phyloP scores from a whole-genome alignment of 2,888 invertebrate genomes.

The Drosophila mayaguana region DNA sequence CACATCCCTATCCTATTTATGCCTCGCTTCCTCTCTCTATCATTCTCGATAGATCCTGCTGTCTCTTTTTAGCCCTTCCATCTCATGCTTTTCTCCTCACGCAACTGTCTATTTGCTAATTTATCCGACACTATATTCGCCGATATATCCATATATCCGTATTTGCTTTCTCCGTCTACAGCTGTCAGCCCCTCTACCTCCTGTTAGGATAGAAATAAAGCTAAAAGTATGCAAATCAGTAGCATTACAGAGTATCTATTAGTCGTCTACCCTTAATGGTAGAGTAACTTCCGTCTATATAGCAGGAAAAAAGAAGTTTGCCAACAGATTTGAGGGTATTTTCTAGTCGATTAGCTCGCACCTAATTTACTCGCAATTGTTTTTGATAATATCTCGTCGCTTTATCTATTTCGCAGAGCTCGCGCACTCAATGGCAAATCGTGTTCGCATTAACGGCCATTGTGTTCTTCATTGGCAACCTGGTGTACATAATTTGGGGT shows the following conservation, averaged over 20 bases:
- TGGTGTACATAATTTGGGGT: slow-evolving; percentile 89
- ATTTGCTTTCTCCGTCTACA: too few relatives aligned
- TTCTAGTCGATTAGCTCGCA: slow-evolving; percentile 5
- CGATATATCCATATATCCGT: background rate
- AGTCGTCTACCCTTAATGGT: background rate
- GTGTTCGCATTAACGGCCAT: slow-evolving; percentile 89
- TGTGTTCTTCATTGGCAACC: slow-evolving; percentile 89
- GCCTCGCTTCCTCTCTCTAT: too few relatives aligned
- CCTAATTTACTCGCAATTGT: background rate
- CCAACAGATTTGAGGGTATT: slow-evolving; percentile 1
- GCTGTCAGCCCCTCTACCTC: too few relatives aligned
- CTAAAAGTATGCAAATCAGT: too few relatives aligned
- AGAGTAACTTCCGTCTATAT: background rate
- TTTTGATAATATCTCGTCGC: background rate
- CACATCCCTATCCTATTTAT: background rate
- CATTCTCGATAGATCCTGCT: too few relatives aligned
- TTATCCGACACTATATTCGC: background rate
- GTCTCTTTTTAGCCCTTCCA: too few relatives aligned
- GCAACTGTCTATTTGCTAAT: background rate
- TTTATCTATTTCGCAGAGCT: slow-evolving; percentile 61
- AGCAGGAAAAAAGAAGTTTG: background rate
- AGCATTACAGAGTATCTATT: background rate
- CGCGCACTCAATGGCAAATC: slow-evolving; percentile 89
- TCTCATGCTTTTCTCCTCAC: too few relatives aligned
- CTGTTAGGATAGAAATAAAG: too few relatives aligned